Evolutionary conservation across 2,797 vertebrate genomes (phyloP).

Genomic region (Lagocephalus sceleratus): DNA sequence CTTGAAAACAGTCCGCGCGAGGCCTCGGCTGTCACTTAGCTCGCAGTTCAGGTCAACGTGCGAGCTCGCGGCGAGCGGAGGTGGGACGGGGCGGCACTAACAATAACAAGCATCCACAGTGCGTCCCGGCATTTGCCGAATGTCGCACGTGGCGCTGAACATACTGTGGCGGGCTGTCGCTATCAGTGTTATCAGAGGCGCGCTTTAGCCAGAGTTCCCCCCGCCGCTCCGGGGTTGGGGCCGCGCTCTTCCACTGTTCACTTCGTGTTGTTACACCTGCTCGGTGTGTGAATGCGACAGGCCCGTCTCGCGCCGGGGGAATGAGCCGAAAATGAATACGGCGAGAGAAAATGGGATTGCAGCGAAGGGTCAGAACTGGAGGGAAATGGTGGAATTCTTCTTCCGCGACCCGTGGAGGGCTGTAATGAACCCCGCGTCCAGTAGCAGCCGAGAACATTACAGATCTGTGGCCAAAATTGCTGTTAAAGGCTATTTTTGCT

Average conservation of each 20-base stretch:
- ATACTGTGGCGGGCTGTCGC: slow-evolving; percentile 29
- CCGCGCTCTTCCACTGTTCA: slow-evolving; percentile 30
- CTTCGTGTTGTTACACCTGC: slow-evolving; percentile 40
- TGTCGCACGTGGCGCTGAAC: background rate
- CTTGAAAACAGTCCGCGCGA: background rate
- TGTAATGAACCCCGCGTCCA: background rate
- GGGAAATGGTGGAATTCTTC: slow-evolving; percentile 4
- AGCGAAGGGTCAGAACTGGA: background rate
- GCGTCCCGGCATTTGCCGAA: no score
- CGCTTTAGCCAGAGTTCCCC: slow-evolving; percentile 28
- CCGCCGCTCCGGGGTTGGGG: slow-evolving; percentile 27
- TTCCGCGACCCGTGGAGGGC: background rate
- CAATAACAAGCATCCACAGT: background rate
- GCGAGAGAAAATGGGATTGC: slow-evolving; percentile 7
- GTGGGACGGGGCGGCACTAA: background rate
- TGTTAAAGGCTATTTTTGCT: background rate
- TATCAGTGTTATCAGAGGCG: slow-evolving; percentile 23
- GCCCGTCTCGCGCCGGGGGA: slow-evolving; percentile 20
- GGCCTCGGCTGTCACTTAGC: background rate
- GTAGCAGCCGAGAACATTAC: background rate
- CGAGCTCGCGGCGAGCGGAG: no score
- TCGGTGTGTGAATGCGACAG: slow-evolving; percentile 30
- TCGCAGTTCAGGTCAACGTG: background rate
- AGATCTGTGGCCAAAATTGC: background rate
- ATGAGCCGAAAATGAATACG: slow-evolving; percentile 20